Base-by-base conservation (phyloP, 2,797 vertebrate species). In the Danio choprae region DNA sequence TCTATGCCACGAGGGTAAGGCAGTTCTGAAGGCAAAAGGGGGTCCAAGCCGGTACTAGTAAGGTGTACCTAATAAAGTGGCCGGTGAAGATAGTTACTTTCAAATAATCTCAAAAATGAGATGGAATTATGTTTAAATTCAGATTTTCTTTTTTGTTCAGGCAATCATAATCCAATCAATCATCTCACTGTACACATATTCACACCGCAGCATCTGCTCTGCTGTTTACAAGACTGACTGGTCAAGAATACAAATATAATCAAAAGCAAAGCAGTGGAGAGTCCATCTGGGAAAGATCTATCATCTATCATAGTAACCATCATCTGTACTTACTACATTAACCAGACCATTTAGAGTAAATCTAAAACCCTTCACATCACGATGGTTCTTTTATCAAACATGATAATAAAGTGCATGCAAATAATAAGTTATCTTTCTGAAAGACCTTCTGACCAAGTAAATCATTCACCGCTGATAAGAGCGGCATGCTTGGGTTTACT, bases 401-500 rank as follows among this genome's bases (percentile, higher is more conserved):
- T 7, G 55, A 60, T 22, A 59, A 69, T 50, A 40, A 79, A 79
- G 29, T n/a, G 44, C 36, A 8, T 53, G 36, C 16, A 48, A 29
- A 51, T 18, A 60, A 53, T 2, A 48, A 58, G 22, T 18, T 51
- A 9, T 36, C 74, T 15, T 43, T 29, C 10, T 46, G 12, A 38
- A 20, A 77, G 16, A 1, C 20, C 53, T 15, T 67, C n/a, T 46
- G 10, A 29, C 12, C 8, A 51, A 60, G 83, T 89, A 86, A 93
- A 92, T 93, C 84, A 94, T 94, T 93, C 84, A 93, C 91, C 56
- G 22, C 59, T 58, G 90, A 93, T 92, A 92, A 91, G 83, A 83
- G 16, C 65, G 86, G 84, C 87, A 90, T 89, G 83, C 80, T 85
- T 68, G 80, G 3, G 12, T 88, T 88, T 12, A 76, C 12, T 70